phyloP scores from a whole-genome alignment of 2,888 invertebrate species.

The Bombylius discolor region DNA sequence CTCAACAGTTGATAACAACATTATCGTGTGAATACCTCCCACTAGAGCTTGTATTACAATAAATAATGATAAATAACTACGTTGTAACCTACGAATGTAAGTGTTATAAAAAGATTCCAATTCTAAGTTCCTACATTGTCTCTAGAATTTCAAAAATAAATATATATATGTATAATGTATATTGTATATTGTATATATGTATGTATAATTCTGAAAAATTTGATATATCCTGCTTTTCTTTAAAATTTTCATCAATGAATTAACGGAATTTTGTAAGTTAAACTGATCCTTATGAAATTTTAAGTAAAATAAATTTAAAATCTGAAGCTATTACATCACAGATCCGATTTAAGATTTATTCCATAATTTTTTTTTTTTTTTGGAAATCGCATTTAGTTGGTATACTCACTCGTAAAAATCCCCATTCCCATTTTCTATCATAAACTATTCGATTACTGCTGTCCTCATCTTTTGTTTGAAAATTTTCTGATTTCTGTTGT shows the following conservation, averaged over 20 bases:
- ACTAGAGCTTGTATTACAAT: conserved; percentile 54
- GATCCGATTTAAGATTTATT: too few relatives aligned
- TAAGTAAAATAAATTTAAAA: too few relatives aligned
- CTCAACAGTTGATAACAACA: conserved; percentile 42
- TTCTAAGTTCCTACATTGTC: conserved; percentile 61
- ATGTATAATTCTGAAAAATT: too few relatives aligned
- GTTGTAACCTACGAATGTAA: conserved; percentile 64
- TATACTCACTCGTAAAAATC: conserved; percentile 28
- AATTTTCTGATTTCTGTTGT: background rate
- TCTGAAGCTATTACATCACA: too few relatives aligned
- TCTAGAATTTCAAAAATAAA: conserved; percentile 36
- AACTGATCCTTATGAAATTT: too few relatives aligned
- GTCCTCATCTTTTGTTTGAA: background rate
- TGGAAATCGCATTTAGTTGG: too few relatives aligned
- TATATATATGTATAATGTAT: too few relatives aligned
- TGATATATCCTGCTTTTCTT: too few relatives aligned
- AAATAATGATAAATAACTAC: conserved; percentile 65
- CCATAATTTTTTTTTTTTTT: too few relatives aligned
- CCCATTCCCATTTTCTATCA: conserved; percentile 36
- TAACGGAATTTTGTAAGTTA: too few relatives aligned
- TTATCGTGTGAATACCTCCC: conserved; percentile 46
- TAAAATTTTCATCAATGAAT: too few relatives aligned
- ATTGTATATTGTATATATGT: too few relatives aligned
- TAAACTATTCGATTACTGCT: conserved; percentile 15
- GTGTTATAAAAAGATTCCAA: conserved; percentile 59